phyloP scores from a whole-genome alignment of 92 coral and sea anemone species.

The Epizoanthus fatuus region DNA sequence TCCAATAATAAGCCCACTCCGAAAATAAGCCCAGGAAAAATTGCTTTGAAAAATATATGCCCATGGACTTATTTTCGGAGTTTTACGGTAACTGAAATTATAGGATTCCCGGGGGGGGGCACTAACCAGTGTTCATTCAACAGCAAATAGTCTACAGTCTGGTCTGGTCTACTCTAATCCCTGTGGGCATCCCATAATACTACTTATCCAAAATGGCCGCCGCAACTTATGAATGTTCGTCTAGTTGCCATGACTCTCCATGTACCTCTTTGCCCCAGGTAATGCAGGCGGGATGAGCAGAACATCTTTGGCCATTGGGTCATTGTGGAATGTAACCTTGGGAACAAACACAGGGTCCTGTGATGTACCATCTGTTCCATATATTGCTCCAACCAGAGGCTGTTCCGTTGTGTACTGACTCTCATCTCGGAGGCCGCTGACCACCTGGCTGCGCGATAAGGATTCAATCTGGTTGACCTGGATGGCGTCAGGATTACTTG shows the following conservation, averaged over 20 bases:
- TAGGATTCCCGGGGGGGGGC: too few relatives aligned
- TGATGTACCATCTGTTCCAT: neutral
- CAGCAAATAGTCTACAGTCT: too few relatives aligned
- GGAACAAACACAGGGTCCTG: conserved; percentile 7
- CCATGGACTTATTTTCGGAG: too few relatives aligned
- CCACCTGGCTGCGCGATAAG: neutral
- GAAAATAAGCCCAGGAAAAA: too few relatives aligned
- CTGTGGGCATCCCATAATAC: too few relatives aligned
- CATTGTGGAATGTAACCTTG: neutral
- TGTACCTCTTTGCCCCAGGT: conserved; percentile 7
- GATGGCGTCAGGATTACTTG: too few relatives aligned
- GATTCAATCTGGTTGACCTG: neutral
- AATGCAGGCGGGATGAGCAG: neutral
- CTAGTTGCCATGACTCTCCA: neutral
- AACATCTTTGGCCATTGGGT: neutral
- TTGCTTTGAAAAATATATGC: too few relatives aligned
- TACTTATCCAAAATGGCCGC: too few relatives aligned
- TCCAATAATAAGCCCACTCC: too few relatives aligned
- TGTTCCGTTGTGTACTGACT: neutral
- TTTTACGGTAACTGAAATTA: too few relatives aligned
- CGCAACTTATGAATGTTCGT: neutral
- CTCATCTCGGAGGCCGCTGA: neutral
- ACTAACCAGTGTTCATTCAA: too few relatives aligned
- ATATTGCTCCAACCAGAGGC: neutral
- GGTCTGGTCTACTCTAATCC: too few relatives aligned